Conservation (phyloP, 2,797 vertebrate genomes). For the Spondyliosoma cantharus region DNA sequence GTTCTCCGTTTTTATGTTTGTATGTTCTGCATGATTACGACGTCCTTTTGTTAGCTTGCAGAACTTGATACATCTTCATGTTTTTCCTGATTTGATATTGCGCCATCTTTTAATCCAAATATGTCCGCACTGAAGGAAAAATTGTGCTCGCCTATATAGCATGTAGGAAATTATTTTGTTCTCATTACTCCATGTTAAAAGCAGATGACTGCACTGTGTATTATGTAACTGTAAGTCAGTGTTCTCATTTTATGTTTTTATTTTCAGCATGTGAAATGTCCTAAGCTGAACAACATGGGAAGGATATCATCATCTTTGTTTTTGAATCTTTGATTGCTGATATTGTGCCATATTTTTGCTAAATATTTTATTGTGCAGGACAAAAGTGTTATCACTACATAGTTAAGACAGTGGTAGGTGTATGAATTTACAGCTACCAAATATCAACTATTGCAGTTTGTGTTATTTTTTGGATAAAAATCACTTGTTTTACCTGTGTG, state of each 20-base stretch:
- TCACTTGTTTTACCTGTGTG: conserved; percentile 64
- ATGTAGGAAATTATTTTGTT: conserved; percentile 26
- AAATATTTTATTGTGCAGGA: conserved; percentile 47
- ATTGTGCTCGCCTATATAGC: conserved; percentile 18
- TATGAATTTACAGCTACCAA: conserved; percentile 51
- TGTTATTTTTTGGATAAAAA: conserved; percentile 31
- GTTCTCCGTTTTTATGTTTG: conserved; percentile 56
- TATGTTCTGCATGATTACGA: conserved; percentile 62
- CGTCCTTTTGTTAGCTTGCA: conserved; percentile 42
- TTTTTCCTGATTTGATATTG: conserved; percentile 37
- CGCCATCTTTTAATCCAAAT: conserved; percentile 49
- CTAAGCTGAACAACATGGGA: conserved; percentile 26
- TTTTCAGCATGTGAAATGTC: conserved; percentile 28
- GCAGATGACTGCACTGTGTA: conserved; percentile 32
- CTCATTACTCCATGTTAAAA: conserved; percentile 25
- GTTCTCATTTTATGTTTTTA: conserved; percentile 33
- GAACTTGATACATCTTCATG: conserved; percentile 12
- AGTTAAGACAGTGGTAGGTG: conserved; percentile 35
- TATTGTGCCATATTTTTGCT: conserved; percentile 67
- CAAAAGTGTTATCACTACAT: conserved; percentile 40
- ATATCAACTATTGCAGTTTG: conserved; percentile 30
- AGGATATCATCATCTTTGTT: conserved; percentile 21
- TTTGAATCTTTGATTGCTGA: conserved; percentile 39
- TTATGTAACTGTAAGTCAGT: conserved; percentile 49
- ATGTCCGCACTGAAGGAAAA: conserved; percentile 36